Evolutionary conservation across 2,797 vertebrate genomes (phyloP), one percentile per base, ranked within the genome.

Genomic region (Manis crassicaudata): DNA sequence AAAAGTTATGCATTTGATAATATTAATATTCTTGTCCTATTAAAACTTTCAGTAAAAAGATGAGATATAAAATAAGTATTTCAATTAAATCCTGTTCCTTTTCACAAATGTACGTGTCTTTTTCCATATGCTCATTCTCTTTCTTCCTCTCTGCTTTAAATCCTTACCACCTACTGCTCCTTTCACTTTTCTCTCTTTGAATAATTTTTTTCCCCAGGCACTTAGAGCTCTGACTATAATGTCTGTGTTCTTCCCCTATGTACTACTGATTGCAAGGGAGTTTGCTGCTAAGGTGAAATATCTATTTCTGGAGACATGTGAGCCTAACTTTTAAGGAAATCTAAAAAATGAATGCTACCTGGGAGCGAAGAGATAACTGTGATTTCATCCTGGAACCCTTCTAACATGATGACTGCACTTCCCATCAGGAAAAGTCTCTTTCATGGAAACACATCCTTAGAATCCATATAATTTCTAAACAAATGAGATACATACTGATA

Each of bases 261-360:
- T 25, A n/a, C 27, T 18, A 43, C 35, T 86, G 90, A 88, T 76
- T 90, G 62, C 52, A 79, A 95, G 8, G 37, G 68, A 90, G 13
- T 90, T 73, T 93, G 90, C 86, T 95, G 84, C 77, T 95, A 80
- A 96, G 60, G 70, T 75, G 37, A 87, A 96, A 94, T 88, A 76
- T 68, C 75, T 97, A 91, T 91, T 95, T 96, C 50, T 89, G 60
- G 85, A 94, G 90, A 87, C 9, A 88, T 86, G 43, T 95, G 50
- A 90, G 56, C 14, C 10, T 83, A 73, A 70, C 40, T 96, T 97
- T 92, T 73, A 95, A 96, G 58, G 40, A 79, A 95, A 92, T 91
- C 65, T 76, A 12, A 80, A 92, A 97, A 91, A 81, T 60, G 37
- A 83, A 76, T 76, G 20, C 6, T 50, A 63, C 3, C 25, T 89